Evolutionary conservation across 2,888 invertebrate species (phyloP).

Genomic region (Ethmia dodecea): DNA sequence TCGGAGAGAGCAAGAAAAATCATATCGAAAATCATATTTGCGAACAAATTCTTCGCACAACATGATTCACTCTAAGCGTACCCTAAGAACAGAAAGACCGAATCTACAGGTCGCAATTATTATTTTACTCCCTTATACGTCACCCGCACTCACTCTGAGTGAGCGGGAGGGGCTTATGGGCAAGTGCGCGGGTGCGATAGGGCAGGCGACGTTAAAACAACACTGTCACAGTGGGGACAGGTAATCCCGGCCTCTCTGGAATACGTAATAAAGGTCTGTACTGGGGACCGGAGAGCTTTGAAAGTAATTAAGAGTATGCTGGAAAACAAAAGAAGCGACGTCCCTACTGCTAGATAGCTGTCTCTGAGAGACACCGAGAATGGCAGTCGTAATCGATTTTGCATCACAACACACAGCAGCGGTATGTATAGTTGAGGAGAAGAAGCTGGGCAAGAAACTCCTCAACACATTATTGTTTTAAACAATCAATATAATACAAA

Average conservation of each 20-base stretch:
- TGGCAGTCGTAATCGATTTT: too few species aligned
- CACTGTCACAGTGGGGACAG: slow-evolving; percentile 17
- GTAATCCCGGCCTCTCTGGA: slow-evolving; percentile 32
- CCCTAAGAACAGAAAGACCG: slow-evolving; percentile 13
- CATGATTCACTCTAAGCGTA: too few species aligned
- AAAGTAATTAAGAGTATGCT: slow-evolving; percentile 5
- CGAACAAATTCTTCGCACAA: too few species aligned
- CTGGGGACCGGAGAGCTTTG: slow-evolving; percentile 1
- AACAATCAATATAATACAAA: too few species aligned
- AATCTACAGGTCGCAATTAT: slow-evolving; percentile 25
- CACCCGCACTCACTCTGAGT: slow-evolving; percentile 17
- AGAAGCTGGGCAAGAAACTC: too few species aligned
- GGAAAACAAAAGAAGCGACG: not conserved
- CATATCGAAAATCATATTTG: too few species aligned
- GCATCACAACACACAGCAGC: too few species aligned
- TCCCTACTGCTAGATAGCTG: not conserved
- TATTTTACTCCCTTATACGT: slow-evolving; percentile 21
- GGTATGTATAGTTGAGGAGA: too few species aligned
- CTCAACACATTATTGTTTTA: too few species aligned
- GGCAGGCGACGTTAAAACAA: slow-evolving; percentile 15
- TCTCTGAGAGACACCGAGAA: not conserved
- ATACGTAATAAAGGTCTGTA: slow-evolving; percentile 34
- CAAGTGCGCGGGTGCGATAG: slow-evolving; percentile 6
- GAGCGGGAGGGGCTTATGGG: slow-evolving; percentile 16
- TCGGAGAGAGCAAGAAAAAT: too few species aligned